phyloP scores from a whole-genome alignment of 2,113 vertebrate species.

The Siphamia tubifer region DNA sequence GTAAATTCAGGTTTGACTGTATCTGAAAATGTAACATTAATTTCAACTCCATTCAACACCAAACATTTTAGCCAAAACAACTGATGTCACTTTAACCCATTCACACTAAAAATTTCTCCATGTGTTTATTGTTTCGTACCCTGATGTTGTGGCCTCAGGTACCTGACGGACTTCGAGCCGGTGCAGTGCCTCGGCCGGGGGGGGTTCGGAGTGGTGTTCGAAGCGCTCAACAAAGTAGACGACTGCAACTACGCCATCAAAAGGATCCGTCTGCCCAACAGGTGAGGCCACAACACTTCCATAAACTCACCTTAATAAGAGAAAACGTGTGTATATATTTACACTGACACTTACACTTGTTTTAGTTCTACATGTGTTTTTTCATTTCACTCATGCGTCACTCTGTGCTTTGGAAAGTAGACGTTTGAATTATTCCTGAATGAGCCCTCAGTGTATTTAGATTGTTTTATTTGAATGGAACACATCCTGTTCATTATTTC shows the following conservation, averaged over 20 bases:
- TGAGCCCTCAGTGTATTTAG: neutral
- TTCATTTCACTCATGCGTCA: neutral
- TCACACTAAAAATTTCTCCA: fast-evolving
- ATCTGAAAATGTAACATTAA: too few relatives aligned
- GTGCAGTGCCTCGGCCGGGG: conserved; percentile 96
- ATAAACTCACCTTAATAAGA: neutral
- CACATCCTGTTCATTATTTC: neutral
- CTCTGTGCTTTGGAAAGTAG: neutral
- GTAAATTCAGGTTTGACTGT: too few relatives aligned
- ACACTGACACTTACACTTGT: neutral
- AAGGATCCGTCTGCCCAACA: conserved; percentile 95
- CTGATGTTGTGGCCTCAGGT: conserved; percentile 76
- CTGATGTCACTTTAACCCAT: neutral
- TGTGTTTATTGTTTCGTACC: neutral
- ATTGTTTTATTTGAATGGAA: neutral
- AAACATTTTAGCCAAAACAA: too few relatives aligned
- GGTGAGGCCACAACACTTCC: conserved; percentile 82
- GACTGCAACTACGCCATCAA: conserved; percentile 99
- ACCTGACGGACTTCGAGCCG: conserved; percentile 96
- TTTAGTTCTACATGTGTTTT: neutral
- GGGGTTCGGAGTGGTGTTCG: conserved; percentile 97
- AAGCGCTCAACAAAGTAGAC: conserved; percentile 97
- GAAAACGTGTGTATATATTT: neutral
- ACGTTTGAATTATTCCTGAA: neutral
- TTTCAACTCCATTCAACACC: too few relatives aligned